Percentiles rank a stretch among this genome's conserved stretches.
These are phyloP conservation scores for Bergia sp. DNA, from an alignment of 92 coral and sea anemone genomes.

Conservation along the genomic window DNA sequence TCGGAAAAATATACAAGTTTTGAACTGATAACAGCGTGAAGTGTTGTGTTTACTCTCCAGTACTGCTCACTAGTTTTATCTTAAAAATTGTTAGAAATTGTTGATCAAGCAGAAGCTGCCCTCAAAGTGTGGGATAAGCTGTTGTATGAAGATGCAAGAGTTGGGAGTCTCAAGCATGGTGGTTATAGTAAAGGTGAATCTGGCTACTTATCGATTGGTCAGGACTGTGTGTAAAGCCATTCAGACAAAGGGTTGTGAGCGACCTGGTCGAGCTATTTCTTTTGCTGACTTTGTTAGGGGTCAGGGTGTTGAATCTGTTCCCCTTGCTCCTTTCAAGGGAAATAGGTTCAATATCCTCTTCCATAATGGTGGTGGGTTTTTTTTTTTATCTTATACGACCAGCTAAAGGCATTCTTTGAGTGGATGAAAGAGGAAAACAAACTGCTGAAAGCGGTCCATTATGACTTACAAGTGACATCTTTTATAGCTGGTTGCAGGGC, in stretches of 20 bases:
- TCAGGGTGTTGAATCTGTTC: constrained; percentile 21
- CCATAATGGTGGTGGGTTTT: constrained; percentile 38
- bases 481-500: constrained; percentile 47
- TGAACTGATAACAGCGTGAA: too few species aligned
- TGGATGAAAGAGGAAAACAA: constrained; percentile 34
- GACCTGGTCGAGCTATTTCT: constrained; percentile 23
- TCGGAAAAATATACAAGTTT: too few species aligned
- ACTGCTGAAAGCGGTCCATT: constrained; percentile 33
- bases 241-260: constrained; percentile 17
- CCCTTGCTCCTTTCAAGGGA: constrained; percentile 37
- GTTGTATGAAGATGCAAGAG: constrained; percentile 6
- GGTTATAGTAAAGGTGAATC: constrained; percentile 30
- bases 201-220: constrained; percentile 7
- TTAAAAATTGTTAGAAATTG: too few species aligned
- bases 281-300: constrained; percentile 9
- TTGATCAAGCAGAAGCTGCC: constrained; percentile 37
- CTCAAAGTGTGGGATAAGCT: constrained; percentile 38
- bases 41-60: too few species aligned
- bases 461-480: constrained; percentile 27
- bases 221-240: constrained; percentile 33
- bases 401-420: constrained; percentile 21
- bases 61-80: too few species aligned
- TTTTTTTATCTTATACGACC: constrained; percentile 29
- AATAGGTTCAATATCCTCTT: constrained; percentile 42
- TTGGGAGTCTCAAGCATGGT: not conserved